phyloP scores from a whole-genome alignment of 1,140 invertebrate genomes.

The Formica exsecta region DNA sequence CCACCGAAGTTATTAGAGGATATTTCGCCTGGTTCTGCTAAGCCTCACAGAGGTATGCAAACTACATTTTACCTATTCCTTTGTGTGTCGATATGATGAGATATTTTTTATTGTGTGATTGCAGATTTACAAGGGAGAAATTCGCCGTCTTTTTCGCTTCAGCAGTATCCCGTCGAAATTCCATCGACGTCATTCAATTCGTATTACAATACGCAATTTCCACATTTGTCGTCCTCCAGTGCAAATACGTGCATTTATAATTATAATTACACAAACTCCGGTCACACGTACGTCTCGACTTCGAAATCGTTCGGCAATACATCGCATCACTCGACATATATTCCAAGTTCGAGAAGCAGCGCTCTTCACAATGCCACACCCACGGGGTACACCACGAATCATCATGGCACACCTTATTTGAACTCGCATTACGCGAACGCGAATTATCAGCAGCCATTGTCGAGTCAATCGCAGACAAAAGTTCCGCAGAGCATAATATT shows the following conservation, averaged over 20 bases:
- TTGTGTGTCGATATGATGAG: neutral
- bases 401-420: conserved; percentile 75
- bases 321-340: conserved; percentile 77
- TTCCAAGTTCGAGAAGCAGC: conserved; percentile 68
- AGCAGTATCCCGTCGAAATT: conserved; percentile 79
- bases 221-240: conserved; percentile 82
- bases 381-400: conserved; percentile 79
- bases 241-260: conserved; percentile 81
- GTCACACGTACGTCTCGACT: conserved; percentile 72
- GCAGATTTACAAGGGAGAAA: conserved; percentile 82
- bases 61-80: neutral
- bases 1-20: conserved; percentile 87
- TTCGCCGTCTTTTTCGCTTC: conserved; percentile 82
- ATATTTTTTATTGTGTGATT: conserved; percentile 46
- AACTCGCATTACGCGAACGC: conserved; percentile 80
- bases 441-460: conserved; percentile 71
- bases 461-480: conserved; percentile 68
- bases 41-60: conserved; percentile 83
- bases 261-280: conserved; percentile 83
- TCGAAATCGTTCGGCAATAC: conserved; percentile 71
- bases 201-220: conserved; percentile 82
- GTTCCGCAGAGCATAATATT: conserved; percentile 81
- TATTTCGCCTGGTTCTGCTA: conserved; percentile 81
- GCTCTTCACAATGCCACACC: conserved; percentile 76
- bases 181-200: conserved; percentile 82